These are phyloP conservation scores for Catamblyrhynchus diadema DNA, from an alignment of 2,797 vertebrate species.

Conservation along the genomic window DNA sequence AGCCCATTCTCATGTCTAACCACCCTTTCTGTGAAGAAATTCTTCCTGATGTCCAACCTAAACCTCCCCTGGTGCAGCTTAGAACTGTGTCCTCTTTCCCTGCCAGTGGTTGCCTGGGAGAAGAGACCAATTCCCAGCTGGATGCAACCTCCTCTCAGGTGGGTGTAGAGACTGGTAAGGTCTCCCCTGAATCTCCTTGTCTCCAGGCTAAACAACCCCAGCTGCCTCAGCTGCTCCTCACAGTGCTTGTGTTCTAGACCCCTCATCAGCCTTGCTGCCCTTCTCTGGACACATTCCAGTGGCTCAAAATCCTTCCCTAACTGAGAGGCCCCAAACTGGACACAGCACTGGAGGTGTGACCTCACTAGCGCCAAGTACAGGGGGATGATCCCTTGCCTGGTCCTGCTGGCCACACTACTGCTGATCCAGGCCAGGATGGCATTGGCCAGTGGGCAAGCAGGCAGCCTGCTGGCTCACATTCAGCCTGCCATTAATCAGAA, in stretches of 20 bases:
- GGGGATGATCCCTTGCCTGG: background rate
- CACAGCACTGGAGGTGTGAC: background rate
- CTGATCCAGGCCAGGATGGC: background rate
- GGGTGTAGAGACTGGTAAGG: background rate
- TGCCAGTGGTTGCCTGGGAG: background rate
- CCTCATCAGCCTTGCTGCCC: background rate
- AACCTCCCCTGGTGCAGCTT: background rate
- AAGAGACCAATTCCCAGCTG: background rate
- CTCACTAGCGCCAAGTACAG: background rate
- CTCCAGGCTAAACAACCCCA: background rate
- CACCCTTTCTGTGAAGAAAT: background rate
- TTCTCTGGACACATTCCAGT: background rate
- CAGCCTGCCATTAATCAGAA: background rate
- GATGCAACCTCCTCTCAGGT: background rate
- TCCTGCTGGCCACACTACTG: background rate
- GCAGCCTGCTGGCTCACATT: background rate
- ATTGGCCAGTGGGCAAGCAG: background rate
- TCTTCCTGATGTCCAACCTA: background rate
- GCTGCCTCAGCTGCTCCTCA: background rate
- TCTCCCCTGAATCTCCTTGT: fast-evolving
- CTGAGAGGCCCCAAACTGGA: fast-evolving
- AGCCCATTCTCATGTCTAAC: background rate
- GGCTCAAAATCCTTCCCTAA: background rate
- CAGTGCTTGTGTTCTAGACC: fast-evolving
- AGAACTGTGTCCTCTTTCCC: background rate